A percentile compares a stretch with the other conserved stretches of the same genome.
phyloP scores from a whole-genome alignment of 2,113 vertebrate genomes.

The Xenopus tropicalis region DNA sequence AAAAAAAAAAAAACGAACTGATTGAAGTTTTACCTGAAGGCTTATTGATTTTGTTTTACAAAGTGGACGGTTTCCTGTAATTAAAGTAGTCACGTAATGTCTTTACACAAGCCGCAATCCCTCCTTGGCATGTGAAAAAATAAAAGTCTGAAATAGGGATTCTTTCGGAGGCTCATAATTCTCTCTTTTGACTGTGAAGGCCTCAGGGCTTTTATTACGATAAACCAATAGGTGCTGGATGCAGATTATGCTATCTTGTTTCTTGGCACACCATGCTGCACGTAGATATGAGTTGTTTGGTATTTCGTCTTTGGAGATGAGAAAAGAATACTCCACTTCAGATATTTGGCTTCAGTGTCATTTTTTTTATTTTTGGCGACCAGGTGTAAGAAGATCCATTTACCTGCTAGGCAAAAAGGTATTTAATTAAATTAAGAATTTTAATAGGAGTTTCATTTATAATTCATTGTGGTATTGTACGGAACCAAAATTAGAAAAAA shows the following conservation, averaged over 20 bases:
- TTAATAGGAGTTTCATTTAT: too few relatives aligned
- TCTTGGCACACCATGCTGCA: not conserved
- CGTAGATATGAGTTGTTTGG: not conserved
- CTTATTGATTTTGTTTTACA: constrained; percentile 2
- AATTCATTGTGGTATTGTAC: too few relatives aligned
- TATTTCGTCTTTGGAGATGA: constrained; percentile 3
- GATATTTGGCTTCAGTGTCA: not conserved
- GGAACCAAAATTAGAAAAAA: too few relatives aligned
- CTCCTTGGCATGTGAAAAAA: constrained; percentile 6
- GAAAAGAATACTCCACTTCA: constrained; percentile 10
- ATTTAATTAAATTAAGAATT: too few relatives aligned
- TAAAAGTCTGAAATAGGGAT: not conserved
- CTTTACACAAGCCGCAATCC: constrained; percentile 6
- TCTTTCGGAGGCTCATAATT: not conserved
- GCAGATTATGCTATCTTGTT: constrained; percentile 1
- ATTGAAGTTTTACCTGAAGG: constrained; percentile 15
- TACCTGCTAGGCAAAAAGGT: constrained; percentile 22
- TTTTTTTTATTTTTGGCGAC: not conserved
- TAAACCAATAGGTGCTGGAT: not conserved
- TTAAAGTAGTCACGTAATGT: not conserved
- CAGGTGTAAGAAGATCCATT: constrained; percentile 11
- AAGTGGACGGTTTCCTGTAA: constrained; percentile 19
- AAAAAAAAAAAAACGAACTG: not conserved
- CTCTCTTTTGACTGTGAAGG: not conserved
- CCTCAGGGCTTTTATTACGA: not conserved